Percentiles rank a stretch among this genome's conserved stretches.
Evolutionary conservation across 2,113 vertebrate genomes (phyloP).

Genomic region (Forbesichthys papilliferus): DNA sequence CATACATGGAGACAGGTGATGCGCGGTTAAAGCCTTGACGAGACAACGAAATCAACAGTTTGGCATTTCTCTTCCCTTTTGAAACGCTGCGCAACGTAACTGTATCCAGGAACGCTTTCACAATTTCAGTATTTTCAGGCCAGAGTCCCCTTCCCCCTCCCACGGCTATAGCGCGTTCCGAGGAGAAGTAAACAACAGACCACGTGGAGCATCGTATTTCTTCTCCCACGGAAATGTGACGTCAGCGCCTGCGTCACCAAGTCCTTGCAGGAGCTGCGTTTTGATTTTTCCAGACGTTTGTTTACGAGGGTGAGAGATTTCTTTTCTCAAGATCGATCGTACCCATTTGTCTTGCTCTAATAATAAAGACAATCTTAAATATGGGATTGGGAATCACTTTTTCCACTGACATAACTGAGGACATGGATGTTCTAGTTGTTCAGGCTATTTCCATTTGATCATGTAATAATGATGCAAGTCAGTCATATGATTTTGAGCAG

Average conservation of each 20-base stretch:
- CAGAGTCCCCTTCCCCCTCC: not conserved
- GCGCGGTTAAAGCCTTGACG: constrained; percentile 4
- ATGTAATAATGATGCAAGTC: too few relatives aligned
- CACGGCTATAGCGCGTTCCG: constrained; percentile 33
- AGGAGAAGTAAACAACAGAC: constrained; percentile 75
- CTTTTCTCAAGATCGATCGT: too few relatives aligned
- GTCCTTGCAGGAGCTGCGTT: constrained; percentile 6
- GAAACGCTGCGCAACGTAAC: constrained; percentile 42
- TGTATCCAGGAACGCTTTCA: constrained; percentile 54
- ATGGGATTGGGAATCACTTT: too few relatives aligned
- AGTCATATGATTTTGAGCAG: too few relatives aligned
- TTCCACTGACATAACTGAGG: too few relatives aligned
- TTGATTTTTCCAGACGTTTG: constrained; percentile 2
- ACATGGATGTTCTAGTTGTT: too few relatives aligned
- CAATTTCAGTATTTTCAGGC: constrained; percentile 15
- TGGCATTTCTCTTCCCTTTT: constrained; percentile 29
- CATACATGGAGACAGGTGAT: constrained; percentile 34
- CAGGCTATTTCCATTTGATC: too few relatives aligned
- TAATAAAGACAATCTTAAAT: too few relatives aligned
- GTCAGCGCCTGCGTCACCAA: constrained; percentile 22
- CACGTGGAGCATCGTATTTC: constrained; percentile 58
- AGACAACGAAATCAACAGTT: constrained; percentile 20
- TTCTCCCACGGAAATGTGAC: constrained; percentile 35
- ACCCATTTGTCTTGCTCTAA: too few relatives aligned
- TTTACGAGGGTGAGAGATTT: too few relatives aligned